phyloP scores from a whole-genome alignment of 1,140 invertebrate genomes.

The Nymphalis io region DNA sequence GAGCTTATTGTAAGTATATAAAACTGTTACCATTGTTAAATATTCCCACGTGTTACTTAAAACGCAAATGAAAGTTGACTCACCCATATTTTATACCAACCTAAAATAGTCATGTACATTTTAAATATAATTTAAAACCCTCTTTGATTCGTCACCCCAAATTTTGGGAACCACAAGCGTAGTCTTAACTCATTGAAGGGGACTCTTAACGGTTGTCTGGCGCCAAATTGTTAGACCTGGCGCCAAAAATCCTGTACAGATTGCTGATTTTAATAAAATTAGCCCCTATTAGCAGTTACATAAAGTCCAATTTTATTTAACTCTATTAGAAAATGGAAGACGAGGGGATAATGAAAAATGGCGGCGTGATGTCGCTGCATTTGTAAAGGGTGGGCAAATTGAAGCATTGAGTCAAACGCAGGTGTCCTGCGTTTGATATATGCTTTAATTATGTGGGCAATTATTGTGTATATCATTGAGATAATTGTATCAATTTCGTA shows the following conservation, averaged over 20 bases:
- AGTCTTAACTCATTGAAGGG: conserved; percentile 43
- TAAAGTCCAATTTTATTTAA: conserved; percentile 31
- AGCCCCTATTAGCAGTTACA: conserved; percentile 35
- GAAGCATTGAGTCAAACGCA: neutral
- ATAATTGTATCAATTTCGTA: neutral
- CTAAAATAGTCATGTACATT: neutral
- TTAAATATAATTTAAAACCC: neutral
- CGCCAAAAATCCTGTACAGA: conserved; percentile 38
- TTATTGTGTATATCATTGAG: conserved; percentile 2
- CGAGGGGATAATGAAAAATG: conserved; percentile 23
- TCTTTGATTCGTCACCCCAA: conserved; percentile 28
- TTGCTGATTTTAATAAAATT: conserved; percentile 21
- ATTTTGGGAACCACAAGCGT: conserved; percentile 37
- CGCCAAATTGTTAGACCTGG: conserved; percentile 63
- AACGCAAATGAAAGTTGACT: conserved; percentile 3
- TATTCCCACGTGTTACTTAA: neutral
- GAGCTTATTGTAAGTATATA: too few species aligned
- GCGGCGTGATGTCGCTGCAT: conserved; percentile 39
- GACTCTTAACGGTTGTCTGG: conserved; percentile 63
- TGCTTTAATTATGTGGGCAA: conserved; percentile 23
- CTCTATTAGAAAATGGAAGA: conserved; percentile 12
- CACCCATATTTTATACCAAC: neutral
- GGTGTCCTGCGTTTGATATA: conserved; percentile 40
- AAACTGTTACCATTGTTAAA: neutral
- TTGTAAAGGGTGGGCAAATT: conserved; percentile 35